phyloP scores from a whole-genome alignment of 2,113 vertebrate genomes.

The Amphiprion ocellaris region DNA sequence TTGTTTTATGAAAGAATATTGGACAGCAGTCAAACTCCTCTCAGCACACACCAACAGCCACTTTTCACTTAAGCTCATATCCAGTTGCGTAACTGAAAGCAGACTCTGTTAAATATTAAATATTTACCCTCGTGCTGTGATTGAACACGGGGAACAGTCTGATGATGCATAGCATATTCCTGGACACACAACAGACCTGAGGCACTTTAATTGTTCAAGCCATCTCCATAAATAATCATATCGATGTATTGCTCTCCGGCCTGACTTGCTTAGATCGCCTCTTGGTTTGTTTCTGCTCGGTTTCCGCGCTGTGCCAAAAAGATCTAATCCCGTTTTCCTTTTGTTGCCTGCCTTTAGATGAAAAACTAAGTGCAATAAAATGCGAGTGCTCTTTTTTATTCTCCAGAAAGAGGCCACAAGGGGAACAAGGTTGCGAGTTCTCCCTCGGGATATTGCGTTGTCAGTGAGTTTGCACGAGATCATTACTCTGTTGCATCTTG shows the following conservation, averaged over 20 bases:
- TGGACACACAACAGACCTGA: conserved; percentile 28
- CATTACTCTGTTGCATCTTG: conserved; percentile 27
- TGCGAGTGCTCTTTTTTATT: conserved; percentile 41
- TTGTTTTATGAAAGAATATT: conserved; percentile 49
- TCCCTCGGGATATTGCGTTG: conserved; percentile 40
- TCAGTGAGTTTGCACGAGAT: conserved; percentile 58
- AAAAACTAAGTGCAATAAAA: conserved; percentile 66
- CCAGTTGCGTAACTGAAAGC: conserved; percentile 47
- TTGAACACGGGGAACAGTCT: conserved; percentile 24
- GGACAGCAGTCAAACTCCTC: conserved; percentile 46
- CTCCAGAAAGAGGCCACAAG: conserved; percentile 51
- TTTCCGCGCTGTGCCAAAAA: conserved; percentile 33
- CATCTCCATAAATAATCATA: conserved; percentile 53
- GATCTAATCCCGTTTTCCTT: conserved; percentile 47
- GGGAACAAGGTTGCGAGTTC: conserved; percentile 29
- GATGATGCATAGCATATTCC: conserved; percentile 22
- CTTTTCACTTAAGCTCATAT: conserved; percentile 37
- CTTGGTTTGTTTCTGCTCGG: conserved; percentile 19
- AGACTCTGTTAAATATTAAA: conserved; percentile 42
- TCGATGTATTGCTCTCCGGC: not conserved
- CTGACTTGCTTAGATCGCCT: conserved; percentile 11
- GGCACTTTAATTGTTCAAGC: conserved; percentile 22
- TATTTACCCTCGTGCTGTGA: conserved; percentile 40
- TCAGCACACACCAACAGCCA: conserved; percentile 33
- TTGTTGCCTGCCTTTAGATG: conserved; percentile 25